Base-by-base conservation (phyloP, 2,113 vertebrate genomes). In the Gopherus evgoodei region DNA sequence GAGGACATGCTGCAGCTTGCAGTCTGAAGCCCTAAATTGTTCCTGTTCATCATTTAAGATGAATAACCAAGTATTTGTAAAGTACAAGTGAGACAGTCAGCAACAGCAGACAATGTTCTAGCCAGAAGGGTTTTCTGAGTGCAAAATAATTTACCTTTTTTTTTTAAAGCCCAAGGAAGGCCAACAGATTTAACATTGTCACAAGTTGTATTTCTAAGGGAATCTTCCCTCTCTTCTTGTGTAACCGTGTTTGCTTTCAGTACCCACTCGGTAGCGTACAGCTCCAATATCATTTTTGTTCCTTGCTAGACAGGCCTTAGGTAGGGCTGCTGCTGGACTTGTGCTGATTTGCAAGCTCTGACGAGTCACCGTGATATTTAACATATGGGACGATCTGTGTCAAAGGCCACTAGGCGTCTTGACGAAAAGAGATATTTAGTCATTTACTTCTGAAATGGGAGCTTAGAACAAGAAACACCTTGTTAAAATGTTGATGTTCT, bases 81-180 rank as follows among this genome's bases (percentile, higher is more conserved):
- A 69, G 17, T 81, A 83, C 4, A 95, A 72, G 27, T 72, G 88
- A 96, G 25, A 25, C 1, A 91, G 17, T 21, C 47, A 88, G 72
- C 29, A 95, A 93, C 88, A 27, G 35, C 78, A 42, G 84, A 42
- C 44, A 49, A 90, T 88, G 25, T 59, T 95, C 85, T 88, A 11
- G 78, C 96, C 83, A 91, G 78, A 78, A 93, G 93, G 93, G 44
- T 95, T 95, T 95, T 93, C 93, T 84, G 86, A 52, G 82, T 59
- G 8, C 83, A 69, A 87, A 83, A 83, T 86, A 16, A 56, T 54
- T 93, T 95, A 62, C 93, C 89, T 52, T 42, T 49, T 79, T 75
- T 83, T 91, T 54, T 72, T 69, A 80, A 96, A 90, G 87, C 87
- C 83, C 27, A 44, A 72, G 93, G 94, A 89, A 94, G 90, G 5